Base-by-base conservation (phyloP, 2,888 invertebrate species). In the Cephonodes hylas region DNA sequence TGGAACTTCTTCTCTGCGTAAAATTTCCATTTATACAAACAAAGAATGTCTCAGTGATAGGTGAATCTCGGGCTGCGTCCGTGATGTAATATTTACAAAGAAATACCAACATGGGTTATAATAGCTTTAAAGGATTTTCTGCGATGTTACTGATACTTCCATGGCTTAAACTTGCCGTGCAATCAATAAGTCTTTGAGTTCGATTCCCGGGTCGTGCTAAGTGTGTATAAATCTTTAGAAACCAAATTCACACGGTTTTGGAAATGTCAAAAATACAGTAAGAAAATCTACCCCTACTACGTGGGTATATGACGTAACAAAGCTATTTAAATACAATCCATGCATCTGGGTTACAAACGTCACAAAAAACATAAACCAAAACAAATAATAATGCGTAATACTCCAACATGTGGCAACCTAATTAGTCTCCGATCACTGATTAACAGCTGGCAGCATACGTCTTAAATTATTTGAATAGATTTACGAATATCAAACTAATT, bases 1-100 rank as follows among this genome's bases (percentile, higher is more conserved):
- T 86, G 76, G 76, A 88, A 88, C 79, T 87, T 83, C 74, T 72
- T 78, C 78, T 74, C 73, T 69, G 74, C 77, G 76, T 77, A 81
- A 84, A 85, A 86, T 88, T 85, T 85, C 81, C 79, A 85, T 84
- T 84, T 86, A 75, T 83, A 82, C 80, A 73, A 79, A 79, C 71
- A 75, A 73, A 72, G 68, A 31, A 31, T 31, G 53, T 53, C 53
- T 48, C 48, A 10, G 18, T 53, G 27, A 58, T 58, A 38, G 38
- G 38, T 25, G 38, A 38, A 42, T 58, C 38, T 7, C 23, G 20
- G 7, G 25, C 18, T 18, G n/a, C 27, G 45, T 61, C 44, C 13
- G 18, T 38, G 22, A 61, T 22, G 25, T 42, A 48, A 64, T 63
- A 67, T 67, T 62, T 20, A 31, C 7, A 18, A 18, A 10, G 18